Conservation (phyloP, 1,140 invertebrate species). For the Zaprionus camerounensis region DNA sequence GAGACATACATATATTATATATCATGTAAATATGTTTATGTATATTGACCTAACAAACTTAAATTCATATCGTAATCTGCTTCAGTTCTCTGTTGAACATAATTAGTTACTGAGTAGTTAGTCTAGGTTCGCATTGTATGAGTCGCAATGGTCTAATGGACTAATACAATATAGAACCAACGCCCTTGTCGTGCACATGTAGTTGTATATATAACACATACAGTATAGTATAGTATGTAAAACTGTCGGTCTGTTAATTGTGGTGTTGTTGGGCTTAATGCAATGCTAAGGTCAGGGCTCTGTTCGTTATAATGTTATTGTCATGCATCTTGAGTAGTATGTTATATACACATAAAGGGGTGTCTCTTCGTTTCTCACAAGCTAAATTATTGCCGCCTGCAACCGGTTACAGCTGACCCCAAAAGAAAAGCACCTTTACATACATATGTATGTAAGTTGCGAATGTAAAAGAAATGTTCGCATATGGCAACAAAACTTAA, state of each 20-base stretch:
- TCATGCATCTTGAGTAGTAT: slow-evolving; percentile 4
- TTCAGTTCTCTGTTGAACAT: neutral
- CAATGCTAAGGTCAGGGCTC: neutral
- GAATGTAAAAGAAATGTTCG: slow-evolving; percentile 15
- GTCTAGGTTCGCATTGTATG: slow-evolving; percentile 9
- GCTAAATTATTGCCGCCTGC: slow-evolving; percentile 24
- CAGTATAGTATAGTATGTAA: neutral
- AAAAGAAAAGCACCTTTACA: slow-evolving; percentile 12
- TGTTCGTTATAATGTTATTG: neutral
- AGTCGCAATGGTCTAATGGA: slow-evolving; percentile 18
- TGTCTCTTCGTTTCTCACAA: slow-evolving; percentile 1
- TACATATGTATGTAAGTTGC: neutral
- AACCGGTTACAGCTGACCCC: slow-evolving; percentile 32
- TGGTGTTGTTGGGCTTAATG: neutral
- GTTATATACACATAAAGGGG: neutral
- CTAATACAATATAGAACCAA: slow-evolving; percentile 5
- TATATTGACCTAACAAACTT: neutral
- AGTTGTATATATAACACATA: neutral
- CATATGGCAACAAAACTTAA: neutral
- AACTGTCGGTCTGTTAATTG: neutral
- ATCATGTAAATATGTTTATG: neutral
- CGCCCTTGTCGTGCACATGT: slow-evolving; percentile 20
- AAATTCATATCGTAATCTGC: neutral
- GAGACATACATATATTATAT: neutral
- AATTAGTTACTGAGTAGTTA: neutral